Percentiles rank a stretch among this genome's conserved stretches.
These are phyloP conservation scores for Periophthalmus magnuspinnatus DNA, from an alignment of 2,797 vertebrate species.

Conservation along the genomic window DNA sequence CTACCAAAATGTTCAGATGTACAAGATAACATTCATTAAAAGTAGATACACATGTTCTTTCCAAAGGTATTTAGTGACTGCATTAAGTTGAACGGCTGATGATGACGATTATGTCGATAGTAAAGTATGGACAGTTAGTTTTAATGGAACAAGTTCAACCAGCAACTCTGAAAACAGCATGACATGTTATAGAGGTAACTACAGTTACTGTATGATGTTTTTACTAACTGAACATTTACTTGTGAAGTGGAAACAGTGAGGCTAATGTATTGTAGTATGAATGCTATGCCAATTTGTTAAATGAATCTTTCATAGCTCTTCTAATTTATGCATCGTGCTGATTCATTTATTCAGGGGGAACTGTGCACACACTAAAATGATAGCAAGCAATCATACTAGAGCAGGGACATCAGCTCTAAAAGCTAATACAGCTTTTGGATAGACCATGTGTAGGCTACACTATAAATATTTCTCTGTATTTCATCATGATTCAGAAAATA, in stretches of 20 bases:
- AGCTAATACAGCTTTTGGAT: neutral
- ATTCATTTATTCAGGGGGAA: neutral
- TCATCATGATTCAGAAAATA: constrained; percentile 1
- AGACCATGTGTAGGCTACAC: neutral
- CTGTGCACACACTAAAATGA: neutral
- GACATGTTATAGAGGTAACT: neutral
- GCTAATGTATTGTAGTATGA: neutral
- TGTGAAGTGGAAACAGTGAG: too few species aligned
- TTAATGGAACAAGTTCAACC: neutral
- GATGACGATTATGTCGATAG: neutral
- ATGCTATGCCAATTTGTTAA: neutral
- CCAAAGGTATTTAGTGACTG: neutral
- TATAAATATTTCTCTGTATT: neutral
- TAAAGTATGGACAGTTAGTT: neutral
- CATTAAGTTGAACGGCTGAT: neutral
- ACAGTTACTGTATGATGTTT: too few species aligned
- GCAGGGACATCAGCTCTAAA: neutral
- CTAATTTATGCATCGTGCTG: neutral
- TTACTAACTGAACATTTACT: too few species aligned
- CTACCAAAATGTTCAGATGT: neutral
- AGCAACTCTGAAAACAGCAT: too few species aligned
- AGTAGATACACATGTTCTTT: neutral
- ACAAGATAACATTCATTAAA: neutral
- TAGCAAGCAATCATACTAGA: neutral
- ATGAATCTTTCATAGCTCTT: neutral